These are phyloP conservation scores for Lasioglossum morio DNA, from an alignment of 2,888 invertebrate species.

Conservation along the genomic window DNA sequence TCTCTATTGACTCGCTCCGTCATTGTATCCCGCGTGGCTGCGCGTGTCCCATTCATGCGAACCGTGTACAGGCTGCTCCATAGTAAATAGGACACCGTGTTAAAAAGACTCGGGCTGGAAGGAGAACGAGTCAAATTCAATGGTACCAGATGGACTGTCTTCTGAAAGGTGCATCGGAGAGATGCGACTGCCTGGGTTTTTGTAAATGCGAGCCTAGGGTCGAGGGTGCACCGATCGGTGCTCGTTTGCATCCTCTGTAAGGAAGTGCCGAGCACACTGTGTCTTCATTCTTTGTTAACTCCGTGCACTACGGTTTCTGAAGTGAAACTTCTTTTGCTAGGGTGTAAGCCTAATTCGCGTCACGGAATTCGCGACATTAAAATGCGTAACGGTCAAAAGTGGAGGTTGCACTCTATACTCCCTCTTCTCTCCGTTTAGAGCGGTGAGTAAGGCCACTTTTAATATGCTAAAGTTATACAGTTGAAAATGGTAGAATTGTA, in stretches of 20 bases:
- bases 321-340: too few relatives aligned
- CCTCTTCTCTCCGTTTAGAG: too few relatives aligned
- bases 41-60: background rate
- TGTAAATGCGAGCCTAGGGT: background rate
- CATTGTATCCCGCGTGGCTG: background rate
- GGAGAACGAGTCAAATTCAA: background rate
- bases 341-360: too few relatives aligned
- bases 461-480: too few relatives aligned
- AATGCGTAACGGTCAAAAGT: too few relatives aligned
- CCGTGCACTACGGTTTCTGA: too few relatives aligned
- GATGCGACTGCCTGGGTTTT: background rate
- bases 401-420: too few relatives aligned
- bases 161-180: background rate
- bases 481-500: too few relatives aligned
- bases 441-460: too few relatives aligned
- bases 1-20: background rate
- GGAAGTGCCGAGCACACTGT: background rate
- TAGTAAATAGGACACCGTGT: background rate
- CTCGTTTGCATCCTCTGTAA: background rate
- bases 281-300: background rate
- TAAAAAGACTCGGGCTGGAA: background rate
- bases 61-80: background rate
- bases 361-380: too few relatives aligned
- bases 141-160: background rate
- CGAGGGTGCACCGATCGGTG: background rate